Evolutionary conservation across 2,113 vertebrate species (phyloP).

Genomic region (Harpagus bidentatus): DNA sequence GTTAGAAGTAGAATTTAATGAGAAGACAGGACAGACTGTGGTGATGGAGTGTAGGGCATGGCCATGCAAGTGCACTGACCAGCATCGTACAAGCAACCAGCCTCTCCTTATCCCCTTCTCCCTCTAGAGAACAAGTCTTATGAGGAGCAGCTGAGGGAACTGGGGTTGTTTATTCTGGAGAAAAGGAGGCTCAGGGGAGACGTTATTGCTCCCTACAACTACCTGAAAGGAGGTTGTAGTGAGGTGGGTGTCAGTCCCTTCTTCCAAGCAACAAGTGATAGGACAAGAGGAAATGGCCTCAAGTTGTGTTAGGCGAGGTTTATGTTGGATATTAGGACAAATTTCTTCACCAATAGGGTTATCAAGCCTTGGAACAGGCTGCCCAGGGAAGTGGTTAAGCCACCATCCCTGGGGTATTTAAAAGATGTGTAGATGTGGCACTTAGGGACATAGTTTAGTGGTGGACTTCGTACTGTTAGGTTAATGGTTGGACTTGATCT

Average conservation of each 20-base stretch:
- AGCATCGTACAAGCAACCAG: neutral
- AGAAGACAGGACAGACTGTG: neutral
- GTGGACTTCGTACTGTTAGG: too few relatives aligned
- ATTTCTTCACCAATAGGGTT: neutral
- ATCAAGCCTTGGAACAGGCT: neutral
- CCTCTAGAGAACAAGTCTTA: neutral
- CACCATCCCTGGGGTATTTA: neutral
- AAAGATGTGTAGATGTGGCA: too few relatives aligned
- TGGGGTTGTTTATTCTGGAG: neutral
- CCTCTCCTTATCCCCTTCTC: neutral
- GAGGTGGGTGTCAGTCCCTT: too few relatives aligned
- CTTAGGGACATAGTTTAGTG: too few relatives aligned
- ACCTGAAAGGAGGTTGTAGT: neutral
- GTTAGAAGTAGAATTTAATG: neutral
- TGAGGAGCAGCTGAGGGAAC: neutral
- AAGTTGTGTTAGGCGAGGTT: neutral
- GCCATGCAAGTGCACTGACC: neutral
- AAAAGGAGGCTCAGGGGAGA: neutral
- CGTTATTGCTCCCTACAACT: neutral
- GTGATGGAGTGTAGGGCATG: rapidly evolving
- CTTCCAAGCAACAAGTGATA: too few relatives aligned
- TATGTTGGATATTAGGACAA: neutral
- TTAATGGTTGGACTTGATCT: neutral
- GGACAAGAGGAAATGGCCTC: neutral
- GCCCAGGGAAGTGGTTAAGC: neutral